Evolutionary conservation across 1,140 invertebrate genomes (phyloP).

Genomic region (Leucophenga varia): DNA sequence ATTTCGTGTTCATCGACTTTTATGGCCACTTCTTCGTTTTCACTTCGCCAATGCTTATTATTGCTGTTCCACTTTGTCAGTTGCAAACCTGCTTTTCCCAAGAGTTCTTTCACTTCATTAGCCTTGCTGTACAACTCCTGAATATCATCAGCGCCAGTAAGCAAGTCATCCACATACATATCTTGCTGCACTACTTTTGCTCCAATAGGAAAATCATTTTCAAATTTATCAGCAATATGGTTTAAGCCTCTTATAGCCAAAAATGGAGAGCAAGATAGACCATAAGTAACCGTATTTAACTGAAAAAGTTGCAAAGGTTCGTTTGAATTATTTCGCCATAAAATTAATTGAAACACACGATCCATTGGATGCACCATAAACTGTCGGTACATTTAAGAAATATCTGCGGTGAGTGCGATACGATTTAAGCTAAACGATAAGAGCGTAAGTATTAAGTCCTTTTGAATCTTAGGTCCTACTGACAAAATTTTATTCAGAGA

Average conservation of each 20-base stretch:
- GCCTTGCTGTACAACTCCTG: neutral
- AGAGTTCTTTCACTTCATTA: neutral
- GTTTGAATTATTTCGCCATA: neutral
- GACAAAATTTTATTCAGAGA: neutral
- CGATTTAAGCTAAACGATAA: conserved; percentile 4
- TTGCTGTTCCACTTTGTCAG: neutral
- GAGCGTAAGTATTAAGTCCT: neutral
- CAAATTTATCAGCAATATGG: neutral
- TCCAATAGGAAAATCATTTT: neutral
- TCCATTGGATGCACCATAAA: neutral
- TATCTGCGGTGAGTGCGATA: too few relatives aligned
- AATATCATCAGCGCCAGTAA: neutral
- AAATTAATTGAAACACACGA: neutral
- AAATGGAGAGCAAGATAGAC: neutral
- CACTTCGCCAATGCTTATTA: neutral
- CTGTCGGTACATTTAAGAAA: neutral
- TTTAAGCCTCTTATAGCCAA: neutral
- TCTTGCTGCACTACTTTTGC: neutral
- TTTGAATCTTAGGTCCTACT: conserved; percentile 5
- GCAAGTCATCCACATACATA: neutral
- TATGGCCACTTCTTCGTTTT: neutral
- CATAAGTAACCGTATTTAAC: neutral
- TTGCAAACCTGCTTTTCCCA: neutral
- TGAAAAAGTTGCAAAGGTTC: neutral
- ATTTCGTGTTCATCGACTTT: neutral